A percentile compares a stretch with the other conserved stretches of the same genome.
These are phyloP conservation scores for Achlya flavicornis DNA, from an alignment of 2,888 invertebrate species.

Conservation along the genomic window DNA sequence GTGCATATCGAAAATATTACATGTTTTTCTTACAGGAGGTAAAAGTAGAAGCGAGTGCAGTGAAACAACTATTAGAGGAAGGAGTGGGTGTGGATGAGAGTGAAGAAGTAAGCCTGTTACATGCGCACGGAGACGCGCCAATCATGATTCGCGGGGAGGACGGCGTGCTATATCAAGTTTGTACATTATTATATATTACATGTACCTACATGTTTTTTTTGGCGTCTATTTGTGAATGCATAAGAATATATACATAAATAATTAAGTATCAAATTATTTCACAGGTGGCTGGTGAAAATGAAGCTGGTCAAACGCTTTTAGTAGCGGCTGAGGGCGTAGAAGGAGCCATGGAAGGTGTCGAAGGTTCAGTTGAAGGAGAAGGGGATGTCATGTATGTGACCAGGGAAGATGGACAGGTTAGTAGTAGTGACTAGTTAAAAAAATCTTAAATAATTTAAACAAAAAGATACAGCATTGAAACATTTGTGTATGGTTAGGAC, in stretches of 20 bases:
- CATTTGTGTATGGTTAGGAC: too few relatives aligned
- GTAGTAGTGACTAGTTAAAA: too few relatives aligned
- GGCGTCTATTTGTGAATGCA: too few relatives aligned
- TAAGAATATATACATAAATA: too few relatives aligned
- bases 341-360: slow-evolving; percentile 86
- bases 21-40: slow-evolving; percentile 70
- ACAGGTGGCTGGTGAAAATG: slow-evolving; percentile 87
- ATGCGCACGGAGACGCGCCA: slow-evolving; percentile 80
- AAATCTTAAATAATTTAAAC: too few relatives aligned
- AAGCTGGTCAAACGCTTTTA: slow-evolving; percentile 81
- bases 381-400: slow-evolving; percentile 85
- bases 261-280: too few relatives aligned
- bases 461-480: too few relatives aligned
- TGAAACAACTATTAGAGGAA: slow-evolving; percentile 82
- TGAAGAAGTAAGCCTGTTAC: slow-evolving; percentile 68
- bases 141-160: slow-evolving; percentile 93
- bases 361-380: slow-evolving; percentile 89
- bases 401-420: slow-evolving; percentile 76
- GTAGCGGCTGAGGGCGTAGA: slow-evolving; percentile 88
- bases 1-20: too few relatives aligned
- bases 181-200: neutral
- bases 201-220: too few relatives aligned
- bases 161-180: slow-evolving; percentile 90
- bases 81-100: slow-evolving; percentile 71
- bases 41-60: slow-evolving; percentile 82